Evolutionary conservation across 92 coral and sea anemone genomes (phyloP).

Genomic region (Plumapathes pennacea): DNA sequence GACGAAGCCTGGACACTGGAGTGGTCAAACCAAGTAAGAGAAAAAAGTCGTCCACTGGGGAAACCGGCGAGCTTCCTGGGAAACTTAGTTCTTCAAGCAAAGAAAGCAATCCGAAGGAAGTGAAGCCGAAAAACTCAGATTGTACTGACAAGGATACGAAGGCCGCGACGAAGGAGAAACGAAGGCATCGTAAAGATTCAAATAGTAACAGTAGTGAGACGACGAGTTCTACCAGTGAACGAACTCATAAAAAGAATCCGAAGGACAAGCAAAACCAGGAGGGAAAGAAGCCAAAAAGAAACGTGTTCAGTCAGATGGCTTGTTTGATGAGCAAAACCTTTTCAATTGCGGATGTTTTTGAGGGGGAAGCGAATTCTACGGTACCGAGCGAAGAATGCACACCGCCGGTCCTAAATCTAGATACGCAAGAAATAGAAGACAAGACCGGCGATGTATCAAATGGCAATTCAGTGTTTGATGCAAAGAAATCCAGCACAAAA

Average conservation of each 20-base stretch:
- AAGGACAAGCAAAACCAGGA: slow-evolving; percentile 26
- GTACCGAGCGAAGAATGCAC: slow-evolving; percentile 15
- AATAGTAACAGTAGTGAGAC: neutral
- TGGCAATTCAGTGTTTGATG: neutral
- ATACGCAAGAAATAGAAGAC: slow-evolving; percentile 1
- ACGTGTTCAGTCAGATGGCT: slow-evolving; percentile 63
- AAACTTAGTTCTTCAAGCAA: no score
- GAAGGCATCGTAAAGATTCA: neutral
- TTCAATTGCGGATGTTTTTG: slow-evolving; percentile 13
- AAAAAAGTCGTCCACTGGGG: no score
- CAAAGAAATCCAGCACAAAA: neutral
- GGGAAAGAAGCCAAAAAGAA: slow-evolving; percentile 58
- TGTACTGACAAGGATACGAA: no score
- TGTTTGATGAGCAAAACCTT: slow-evolving; percentile 62
- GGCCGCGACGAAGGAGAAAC: no score
- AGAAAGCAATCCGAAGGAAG: neutral
- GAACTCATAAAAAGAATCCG: slow-evolving; percentile 16
- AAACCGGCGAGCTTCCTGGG: no score
- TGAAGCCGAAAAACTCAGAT: neutral
- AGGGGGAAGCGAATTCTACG: neutral
- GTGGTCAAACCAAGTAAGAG: no score
- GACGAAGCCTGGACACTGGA: no score
- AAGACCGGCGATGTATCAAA: slow-evolving; percentile 8
- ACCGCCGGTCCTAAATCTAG: neutral
- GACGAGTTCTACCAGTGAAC: slow-evolving; percentile 16